Evolutionary conservation across 2,113 vertebrate genomes (phyloP).

Genomic region (Leptobrachium leishanense): DNA sequence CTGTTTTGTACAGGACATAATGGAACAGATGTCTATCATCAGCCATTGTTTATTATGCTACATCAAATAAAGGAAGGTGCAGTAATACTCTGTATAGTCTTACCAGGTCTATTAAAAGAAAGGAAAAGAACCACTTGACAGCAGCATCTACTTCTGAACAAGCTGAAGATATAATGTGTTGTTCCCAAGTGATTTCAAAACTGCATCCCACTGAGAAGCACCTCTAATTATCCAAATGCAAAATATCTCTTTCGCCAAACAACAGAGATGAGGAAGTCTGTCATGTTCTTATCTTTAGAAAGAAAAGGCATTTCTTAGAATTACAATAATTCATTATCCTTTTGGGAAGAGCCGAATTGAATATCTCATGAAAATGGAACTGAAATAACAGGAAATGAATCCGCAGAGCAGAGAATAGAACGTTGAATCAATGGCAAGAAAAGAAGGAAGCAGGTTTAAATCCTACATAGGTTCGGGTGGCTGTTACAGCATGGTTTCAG

Average conservation of each 20-base stretch:
- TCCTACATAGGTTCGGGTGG: too few species aligned
- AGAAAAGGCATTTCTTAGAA: background rate
- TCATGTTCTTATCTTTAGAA: background rate
- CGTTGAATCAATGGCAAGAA: too few species aligned
- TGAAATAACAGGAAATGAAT: conserved; percentile 2
- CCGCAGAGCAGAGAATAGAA: too few species aligned
- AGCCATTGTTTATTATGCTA: too few species aligned
- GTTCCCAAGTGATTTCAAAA: conserved; percentile 8
- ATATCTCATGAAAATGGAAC: background rate
- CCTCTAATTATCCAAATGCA: conserved; percentile 20
- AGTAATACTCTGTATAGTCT: background rate
- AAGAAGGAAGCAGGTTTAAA: too few species aligned
- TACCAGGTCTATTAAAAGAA: background rate
- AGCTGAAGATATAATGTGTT: background rate
- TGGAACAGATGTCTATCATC: too few species aligned
- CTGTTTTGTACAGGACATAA: too few species aligned
- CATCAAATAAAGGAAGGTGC: too few species aligned
- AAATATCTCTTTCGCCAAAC: conserved; percentile 24
- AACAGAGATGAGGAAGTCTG: conserved; percentile 18
- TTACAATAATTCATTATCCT: conserved; percentile 4
- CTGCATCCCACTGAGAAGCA: conserved; percentile 18
- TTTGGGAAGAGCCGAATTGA: background rate
- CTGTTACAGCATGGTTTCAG: too few species aligned
- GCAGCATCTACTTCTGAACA: conserved; percentile 7
- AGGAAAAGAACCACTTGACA: conserved; percentile 13